A percentile compares a stretch with the other conserved stretches of the same genome.
These are phyloP conservation scores for Acanthosepion esculentum DNA, from an alignment of 2,888 invertebrate genomes.

Conservation along the genomic window DNA sequence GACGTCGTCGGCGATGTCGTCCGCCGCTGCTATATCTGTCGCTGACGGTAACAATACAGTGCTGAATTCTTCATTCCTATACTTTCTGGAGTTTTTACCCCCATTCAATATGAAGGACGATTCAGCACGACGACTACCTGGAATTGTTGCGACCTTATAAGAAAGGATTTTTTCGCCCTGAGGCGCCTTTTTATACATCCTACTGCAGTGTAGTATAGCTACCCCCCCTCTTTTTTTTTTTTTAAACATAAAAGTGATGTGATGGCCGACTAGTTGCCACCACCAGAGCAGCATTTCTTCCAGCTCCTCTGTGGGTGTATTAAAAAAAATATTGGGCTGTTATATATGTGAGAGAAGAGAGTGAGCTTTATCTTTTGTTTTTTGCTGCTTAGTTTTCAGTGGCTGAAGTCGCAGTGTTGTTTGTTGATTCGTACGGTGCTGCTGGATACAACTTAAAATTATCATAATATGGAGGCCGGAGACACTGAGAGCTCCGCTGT, in stretches of 20 bases:
- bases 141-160: conserved; percentile 6
- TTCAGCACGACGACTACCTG: conserved; percentile 18
- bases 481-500: conserved; percentile 36
- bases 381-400: conserved; percentile 2
- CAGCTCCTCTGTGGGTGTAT: conserved; percentile 22
- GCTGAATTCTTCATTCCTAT: conserved; percentile 21
- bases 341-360: background rate
- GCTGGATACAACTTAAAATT: conserved; percentile 24
- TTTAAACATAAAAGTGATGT: background rate
- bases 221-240: no score
- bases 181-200: background rate
- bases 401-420: background rate
- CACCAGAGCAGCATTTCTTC: conserved; percentile 12
- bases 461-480: conserved; percentile 45
- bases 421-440: background rate
- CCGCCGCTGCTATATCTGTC: conserved; percentile 11
- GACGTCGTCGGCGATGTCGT: background rate
- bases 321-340: background rate
- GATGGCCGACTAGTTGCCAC: conserved; percentile 22
- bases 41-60: background rate
- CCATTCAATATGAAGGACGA: background rate
- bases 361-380: no score
- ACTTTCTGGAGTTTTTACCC: conserved; percentile 11
- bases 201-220: background rate
- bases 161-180: conserved; percentile 9